A percentile compares a stretch with the other conserved stretches of the same genome.
Conservation (phyloP, 2,113 vertebrate species). For the Pavo muticus region DNA sequence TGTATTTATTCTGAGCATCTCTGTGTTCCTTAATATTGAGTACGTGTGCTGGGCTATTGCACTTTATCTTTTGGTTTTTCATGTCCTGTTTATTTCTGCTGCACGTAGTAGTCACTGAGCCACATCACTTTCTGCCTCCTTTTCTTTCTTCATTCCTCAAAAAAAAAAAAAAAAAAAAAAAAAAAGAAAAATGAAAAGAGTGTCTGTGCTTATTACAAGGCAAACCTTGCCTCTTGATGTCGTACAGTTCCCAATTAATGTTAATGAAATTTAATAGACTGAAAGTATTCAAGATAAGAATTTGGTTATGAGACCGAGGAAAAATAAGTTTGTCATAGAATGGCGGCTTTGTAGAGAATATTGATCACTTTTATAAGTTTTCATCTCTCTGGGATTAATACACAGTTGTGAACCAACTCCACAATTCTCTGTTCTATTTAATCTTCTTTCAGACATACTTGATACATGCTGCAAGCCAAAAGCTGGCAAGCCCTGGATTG, state of each 20-base stretch:
- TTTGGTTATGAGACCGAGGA: conserved; percentile 44
- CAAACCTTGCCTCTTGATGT: not conserved
- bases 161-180: not conserved
- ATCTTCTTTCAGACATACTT: not conserved
- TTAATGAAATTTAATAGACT: conserved; percentile 25
- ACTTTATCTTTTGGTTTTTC: not conserved
- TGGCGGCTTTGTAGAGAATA: conserved; percentile 8
- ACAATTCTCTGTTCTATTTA: not conserved
- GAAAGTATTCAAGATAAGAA: not conserved
- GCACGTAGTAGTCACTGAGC: not conserved
- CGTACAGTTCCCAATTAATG: conserved; percentile 5
- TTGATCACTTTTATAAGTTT: not conserved
- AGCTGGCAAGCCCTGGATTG: not conserved
- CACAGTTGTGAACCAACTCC: not conserved
- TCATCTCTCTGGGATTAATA: not conserved
- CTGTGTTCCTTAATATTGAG: not conserved
- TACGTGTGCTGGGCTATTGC: not conserved
- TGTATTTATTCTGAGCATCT: not conserved
- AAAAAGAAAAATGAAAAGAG: not conserved
- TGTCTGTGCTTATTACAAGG: not conserved
- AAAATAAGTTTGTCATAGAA: conserved; percentile 37
- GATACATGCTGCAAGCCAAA: not conserved
- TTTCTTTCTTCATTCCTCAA: not conserved
- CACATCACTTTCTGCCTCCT: not conserved
- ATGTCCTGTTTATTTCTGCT: not conserved